Base-by-base conservation (phyloP, 30 jellyfish, hydroid and myxozoan genomes). In the Catostylus mosaicus region DNA sequence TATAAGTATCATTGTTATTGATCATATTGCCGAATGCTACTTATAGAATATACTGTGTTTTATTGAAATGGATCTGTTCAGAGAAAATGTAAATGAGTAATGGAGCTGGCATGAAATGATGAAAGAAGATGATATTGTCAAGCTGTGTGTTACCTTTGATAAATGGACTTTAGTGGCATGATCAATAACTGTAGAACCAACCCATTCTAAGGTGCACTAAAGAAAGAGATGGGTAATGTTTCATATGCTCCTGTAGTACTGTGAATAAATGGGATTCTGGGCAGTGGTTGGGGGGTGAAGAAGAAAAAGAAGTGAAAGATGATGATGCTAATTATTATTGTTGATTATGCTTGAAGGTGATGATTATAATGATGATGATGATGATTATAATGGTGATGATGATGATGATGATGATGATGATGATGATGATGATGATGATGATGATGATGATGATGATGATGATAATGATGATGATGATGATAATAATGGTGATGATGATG, bases 151-250 rank as follows among this genome's bases (percentile, higher is more conserved):
- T 79, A 79, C 89, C 89, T 79, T 79, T 18, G 80, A 31, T 45
- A 65, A 5, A 34, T 46, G 82, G 37, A 32, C 70, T 32, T 79
- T 79, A 29, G 80, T 62, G 56, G 80, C 81, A 59, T 76, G 82
- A 63, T 79, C 80, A 40, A 30, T 37, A 38, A 79, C 78, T 2
- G 78, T 65, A 73, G 77, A 37, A n/a, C 89, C 89, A 79, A 79
- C 77, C 89, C 89, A 79, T 40, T 63, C 69, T 62, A 79, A 27
- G n/a, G 89, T 79, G 89, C 37, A 47, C 89, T 79, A 43, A 34
- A 37, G 79, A 29, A 63, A 79, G 80, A 79, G 64, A 59, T 26
- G 20, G 1, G 75, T 48, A 27, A 40, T 23, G 6, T 59, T 59
- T 59, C 36, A 59, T 59, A 8, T 3, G 23, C 8, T 24, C n/a